Conservation (phyloP, 2,797 vertebrate genomes). For the Acrocephalus scirpaceus region DNA sequence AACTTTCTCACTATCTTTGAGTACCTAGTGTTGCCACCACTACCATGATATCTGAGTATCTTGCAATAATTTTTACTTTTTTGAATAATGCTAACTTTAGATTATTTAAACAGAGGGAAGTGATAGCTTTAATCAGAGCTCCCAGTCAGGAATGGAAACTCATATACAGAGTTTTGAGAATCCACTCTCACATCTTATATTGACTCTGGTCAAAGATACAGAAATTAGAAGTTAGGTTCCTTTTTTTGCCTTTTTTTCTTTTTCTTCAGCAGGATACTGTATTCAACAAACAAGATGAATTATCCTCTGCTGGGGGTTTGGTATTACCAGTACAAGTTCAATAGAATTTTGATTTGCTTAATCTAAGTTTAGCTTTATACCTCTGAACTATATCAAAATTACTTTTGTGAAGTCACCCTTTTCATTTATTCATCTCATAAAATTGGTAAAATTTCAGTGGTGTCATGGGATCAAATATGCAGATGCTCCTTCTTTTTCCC, state of each 20-base stretch:
- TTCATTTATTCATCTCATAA: not conserved
- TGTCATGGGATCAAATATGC: not conserved
- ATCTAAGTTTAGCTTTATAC: not conserved
- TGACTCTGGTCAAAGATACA: not conserved
- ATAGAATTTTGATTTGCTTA: not conserved
- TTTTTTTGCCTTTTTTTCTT: no score
- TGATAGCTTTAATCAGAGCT: not conserved
- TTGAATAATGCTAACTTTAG: not conserved
- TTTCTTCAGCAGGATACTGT: not conserved
- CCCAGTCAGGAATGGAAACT: not conserved
- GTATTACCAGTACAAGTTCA: not conserved
- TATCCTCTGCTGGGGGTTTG: not conserved
- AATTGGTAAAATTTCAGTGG: not conserved
- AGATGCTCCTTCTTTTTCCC: not conserved
- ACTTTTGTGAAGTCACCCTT: not conserved
- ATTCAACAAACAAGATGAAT: not conserved
- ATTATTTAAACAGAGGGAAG: not conserved
- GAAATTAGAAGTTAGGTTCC: not conserved
- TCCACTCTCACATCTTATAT: not conserved
- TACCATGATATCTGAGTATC: not conserved
- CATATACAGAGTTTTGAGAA: not conserved
- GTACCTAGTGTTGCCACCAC: not conserved
- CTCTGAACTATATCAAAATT: not conserved
- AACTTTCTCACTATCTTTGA: not conserved
- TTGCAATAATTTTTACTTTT: not conserved